Base-by-base conservation (phyloP, 1,140 invertebrate genomes). In the Pseudomyrmex dendroicus region DNA sequence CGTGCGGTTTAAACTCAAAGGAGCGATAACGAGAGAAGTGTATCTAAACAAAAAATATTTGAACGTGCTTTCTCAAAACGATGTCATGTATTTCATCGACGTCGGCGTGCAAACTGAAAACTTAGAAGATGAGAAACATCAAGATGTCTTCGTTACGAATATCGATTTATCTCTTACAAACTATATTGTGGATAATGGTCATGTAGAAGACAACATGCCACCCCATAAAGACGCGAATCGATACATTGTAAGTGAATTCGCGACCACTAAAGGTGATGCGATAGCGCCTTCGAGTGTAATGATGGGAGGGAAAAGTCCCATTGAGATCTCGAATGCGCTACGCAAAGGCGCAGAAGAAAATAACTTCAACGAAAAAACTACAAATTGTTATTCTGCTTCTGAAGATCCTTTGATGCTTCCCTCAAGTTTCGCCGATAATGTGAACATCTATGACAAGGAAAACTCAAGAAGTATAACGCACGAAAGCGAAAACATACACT, bases 1-100 rank as follows among this genome's bases (percentile, higher is more conserved):
- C 2, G 15, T 91, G 12, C 86, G 35, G 5, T 25, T 91, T 2
- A 90, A 85, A 48, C 89, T 91, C 15, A 87, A 89, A 0, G 57
- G 84, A 0, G 87, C 88, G 20, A 63, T 88, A 0, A 86, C 88
- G 2, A 68, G 63, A 2, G 76, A 84, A 8, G 80, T 78, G 1
- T 63, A 9, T 0, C 4, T 91, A 2, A 84, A 87, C 56, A 86
- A 85, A 1, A 91, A 90, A 59, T 83, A 91, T 22, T 62, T 91
- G 9, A 90, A 80, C 12, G 25, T 2, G 13, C 0, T 35, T 35
- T 35, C 35, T 35, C 35, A 22, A 0, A 46, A 25, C 2, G 1
- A 20, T 4, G 0, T 20, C 3, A 44, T 0, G 2, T 61, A 35
- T 35, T 17, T 50, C 35, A 35, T 54, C 4, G 20, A 64, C 17